Evolutionary conservation across 2,888 invertebrate species (phyloP).

Genomic region (Sminthurides aquaticus): DNA sequence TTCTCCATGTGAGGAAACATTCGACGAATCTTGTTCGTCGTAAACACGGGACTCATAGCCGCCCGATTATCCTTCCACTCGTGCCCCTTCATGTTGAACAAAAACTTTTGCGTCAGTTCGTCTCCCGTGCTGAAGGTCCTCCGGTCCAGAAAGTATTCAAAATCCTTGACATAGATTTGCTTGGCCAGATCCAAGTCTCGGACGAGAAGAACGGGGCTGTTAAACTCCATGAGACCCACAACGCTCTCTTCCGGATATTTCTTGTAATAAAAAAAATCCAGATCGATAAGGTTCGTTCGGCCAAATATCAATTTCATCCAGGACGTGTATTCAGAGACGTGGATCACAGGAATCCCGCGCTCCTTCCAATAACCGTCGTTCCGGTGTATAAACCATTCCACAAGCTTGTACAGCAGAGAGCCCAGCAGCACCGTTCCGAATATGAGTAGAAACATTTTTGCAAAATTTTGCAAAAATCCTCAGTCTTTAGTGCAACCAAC

Average conservation of each 20-base stretch:
- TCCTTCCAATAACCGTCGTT: not conserved
- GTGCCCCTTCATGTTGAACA: not conserved
- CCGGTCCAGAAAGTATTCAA: slow-evolving; percentile 16
- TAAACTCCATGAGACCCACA: slow-evolving; percentile 13
- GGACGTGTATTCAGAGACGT: not conserved
- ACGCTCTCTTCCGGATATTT: slow-evolving; percentile 2
- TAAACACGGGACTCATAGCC: slow-evolving; percentile 36
- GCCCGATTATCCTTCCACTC: slow-evolving; percentile 34
- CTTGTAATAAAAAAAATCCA: not conserved
- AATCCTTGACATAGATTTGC: slow-evolving; percentile 13
- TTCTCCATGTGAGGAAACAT: slow-evolving; percentile 36
- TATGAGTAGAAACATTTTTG: not conserved
- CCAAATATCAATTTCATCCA: not conserved
- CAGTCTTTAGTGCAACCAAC: too few relatives aligned
- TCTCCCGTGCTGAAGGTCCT: slow-evolving; percentile 1
- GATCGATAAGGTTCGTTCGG: not conserved
- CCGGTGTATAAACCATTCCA: not conserved
- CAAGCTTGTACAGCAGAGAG: not conserved
- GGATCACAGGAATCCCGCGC: not conserved
- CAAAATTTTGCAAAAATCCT: too few relatives aligned
- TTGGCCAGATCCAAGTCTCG: slow-evolving; percentile 14
- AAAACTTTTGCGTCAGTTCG: not conserved
- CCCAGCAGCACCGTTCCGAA: not conserved
- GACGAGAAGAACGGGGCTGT: not conserved
- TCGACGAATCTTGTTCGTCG: slow-evolving; percentile 26